Evolutionary conservation across 2,888 invertebrate species (phyloP), one percentile per base, ranked within the genome.

Genomic region (Rhingia rostrata): DNA sequence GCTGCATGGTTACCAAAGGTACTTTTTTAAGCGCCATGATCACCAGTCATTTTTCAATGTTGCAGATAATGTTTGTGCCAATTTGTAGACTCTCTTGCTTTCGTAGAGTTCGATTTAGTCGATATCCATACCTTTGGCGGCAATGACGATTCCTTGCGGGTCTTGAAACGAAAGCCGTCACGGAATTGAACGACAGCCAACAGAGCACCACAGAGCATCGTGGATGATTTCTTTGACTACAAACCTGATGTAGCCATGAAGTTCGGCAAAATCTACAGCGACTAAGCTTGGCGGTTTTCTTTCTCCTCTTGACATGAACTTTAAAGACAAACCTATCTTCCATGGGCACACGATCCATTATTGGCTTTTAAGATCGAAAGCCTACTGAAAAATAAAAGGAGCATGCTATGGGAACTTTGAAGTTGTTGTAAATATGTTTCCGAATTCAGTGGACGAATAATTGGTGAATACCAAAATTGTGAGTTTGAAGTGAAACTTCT

Each of bases 291-390:
- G 99, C 98, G 64, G 98, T 97, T 92, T 99, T 99, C 94, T 99
- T 99, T 92, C 99, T 96, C 93, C 97, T 97, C 93, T 99, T 99
- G 51, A 97, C 98, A 92, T 99, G 99, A 90, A 99, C 96, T 91
- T 97, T 97, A 94, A 99, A 99, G 87, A 99, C 97, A 88, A 98
- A 98, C 91, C 99, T 99, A 92, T 98, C 97, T 94, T 99, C 99
- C 94, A 99, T 99, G 95, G 99, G 97, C 97, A 99, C 99, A 93
- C 99, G 98, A 94, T 99, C 99, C 99, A 99, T 99, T 92, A 89
- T 93, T 90, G 88, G 87, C 88, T 89, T 87, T 81, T 63, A 81
- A 61, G 41, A 78, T 70, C 73, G 22, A 22, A 22, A 22, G 22
- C 22, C 22, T 2, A 2, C 22, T 22, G 22, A 22, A 22, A 22